Conservation (phyloP, 2,113 vertebrate species). For the Psephotus haematonotus region DNA sequence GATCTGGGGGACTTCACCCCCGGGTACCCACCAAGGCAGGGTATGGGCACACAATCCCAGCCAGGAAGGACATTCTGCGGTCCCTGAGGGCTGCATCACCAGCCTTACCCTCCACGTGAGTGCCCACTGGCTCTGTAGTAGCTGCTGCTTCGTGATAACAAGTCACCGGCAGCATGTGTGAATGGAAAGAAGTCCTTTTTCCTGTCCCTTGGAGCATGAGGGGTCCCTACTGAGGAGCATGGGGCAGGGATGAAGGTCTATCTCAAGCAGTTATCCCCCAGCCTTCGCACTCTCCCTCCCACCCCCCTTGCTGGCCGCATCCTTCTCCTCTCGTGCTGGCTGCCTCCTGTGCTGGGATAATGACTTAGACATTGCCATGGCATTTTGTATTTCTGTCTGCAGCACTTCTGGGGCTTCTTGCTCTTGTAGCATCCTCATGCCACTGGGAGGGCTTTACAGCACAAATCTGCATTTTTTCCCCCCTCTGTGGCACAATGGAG, state of each 20-base stretch:
- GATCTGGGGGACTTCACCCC: neutral
- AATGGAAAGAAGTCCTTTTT: neutral
- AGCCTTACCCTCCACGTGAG: neutral
- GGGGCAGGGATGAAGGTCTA: neutral
- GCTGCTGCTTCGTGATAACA: accelerated
- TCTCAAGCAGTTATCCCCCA: neutral
- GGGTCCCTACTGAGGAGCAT: accelerated
- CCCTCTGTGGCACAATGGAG: neutral
- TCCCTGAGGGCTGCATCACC: neutral
- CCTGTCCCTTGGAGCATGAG: accelerated
- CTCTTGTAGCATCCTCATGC: neutral
- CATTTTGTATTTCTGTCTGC: neutral
- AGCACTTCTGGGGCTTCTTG: neutral
- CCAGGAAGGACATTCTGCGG: accelerated
- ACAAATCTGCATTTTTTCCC: neutral
- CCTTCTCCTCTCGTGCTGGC: neutral
- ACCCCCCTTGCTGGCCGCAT: accelerated
- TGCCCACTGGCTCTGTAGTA: neutral
- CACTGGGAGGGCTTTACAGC: neutral
- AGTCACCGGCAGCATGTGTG: neutral
- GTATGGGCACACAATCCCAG: neutral
- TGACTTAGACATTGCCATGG: neutral
- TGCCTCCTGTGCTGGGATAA: neutral
- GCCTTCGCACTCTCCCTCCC: neutral
- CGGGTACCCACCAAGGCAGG: neutral